A percentile compares a stretch with the other conserved stretches of the same genome.
These are phyloP conservation scores for Distichodus sexfasciatus DNA, from an alignment of 2,797 vertebrate species.

Conservation along the genomic window DNA sequence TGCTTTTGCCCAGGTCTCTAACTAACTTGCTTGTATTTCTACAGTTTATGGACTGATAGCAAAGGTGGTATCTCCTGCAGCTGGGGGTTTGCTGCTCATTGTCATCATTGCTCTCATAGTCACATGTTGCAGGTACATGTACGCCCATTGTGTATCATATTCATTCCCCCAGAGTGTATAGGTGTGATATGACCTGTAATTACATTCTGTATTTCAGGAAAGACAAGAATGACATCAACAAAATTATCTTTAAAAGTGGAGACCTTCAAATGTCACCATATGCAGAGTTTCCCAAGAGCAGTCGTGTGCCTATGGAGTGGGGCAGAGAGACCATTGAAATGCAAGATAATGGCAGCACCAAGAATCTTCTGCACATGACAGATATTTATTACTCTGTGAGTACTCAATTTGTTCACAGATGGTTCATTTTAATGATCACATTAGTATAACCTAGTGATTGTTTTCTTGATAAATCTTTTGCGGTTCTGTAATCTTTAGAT, in stretches of 20 bases:
- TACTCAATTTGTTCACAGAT: constrained; percentile 36
- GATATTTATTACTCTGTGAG: constrained; percentile 95
- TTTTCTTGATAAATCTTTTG: no score
- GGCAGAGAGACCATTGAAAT: constrained; percentile 96
- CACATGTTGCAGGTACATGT: constrained; percentile 87
- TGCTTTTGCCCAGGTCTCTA: not conserved
- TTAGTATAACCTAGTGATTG: no score
- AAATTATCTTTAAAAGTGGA: constrained; percentile 97
- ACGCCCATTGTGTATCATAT: not conserved
- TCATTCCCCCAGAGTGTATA: not conserved
- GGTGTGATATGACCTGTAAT: not conserved
- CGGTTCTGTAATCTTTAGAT: not conserved
- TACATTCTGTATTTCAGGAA: constrained; percentile 73
- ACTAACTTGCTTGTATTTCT: constrained; percentile 32
- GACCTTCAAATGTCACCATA: constrained; percentile 97
- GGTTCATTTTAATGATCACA: no score
- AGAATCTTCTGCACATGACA: constrained; percentile 96
- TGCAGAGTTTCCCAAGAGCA: constrained; percentile 90
- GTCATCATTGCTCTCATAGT: constrained; percentile 86
- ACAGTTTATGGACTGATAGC: constrained; percentile 95
- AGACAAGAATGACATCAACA: constrained; percentile 97
- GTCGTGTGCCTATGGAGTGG: constrained; percentile 90
- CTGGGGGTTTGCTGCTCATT: constrained; percentile 86
- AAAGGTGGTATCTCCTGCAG: constrained; percentile 89
- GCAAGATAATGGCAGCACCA: constrained; percentile 99